These are phyloP conservation scores for Natator depressus DNA, from an alignment of 2,113 vertebrate species.

Conservation along the genomic window DNA sequence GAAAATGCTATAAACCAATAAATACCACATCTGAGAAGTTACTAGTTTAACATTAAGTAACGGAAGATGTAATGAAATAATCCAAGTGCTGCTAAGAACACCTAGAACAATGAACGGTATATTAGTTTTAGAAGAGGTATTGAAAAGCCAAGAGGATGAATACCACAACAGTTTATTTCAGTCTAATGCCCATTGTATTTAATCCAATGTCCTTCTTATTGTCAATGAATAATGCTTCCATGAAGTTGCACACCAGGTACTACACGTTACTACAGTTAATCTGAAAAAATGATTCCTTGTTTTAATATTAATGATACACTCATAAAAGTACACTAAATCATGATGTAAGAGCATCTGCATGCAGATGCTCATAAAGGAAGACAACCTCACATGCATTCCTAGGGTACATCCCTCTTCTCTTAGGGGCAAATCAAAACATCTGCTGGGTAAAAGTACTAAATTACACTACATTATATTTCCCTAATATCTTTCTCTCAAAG, in stretches of 20 bases:
- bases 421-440: not conserved
- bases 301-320: not conserved
- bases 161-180: not conserved
- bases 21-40: not conserved
- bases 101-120: not conserved
- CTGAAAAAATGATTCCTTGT: not conserved
- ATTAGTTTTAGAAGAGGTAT: not conserved
- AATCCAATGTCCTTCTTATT: not conserved
- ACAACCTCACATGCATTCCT: not conserved
- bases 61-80: fast-evolving
- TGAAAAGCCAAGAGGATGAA: not conserved
- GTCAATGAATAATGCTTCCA: not conserved
- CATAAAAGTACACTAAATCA: not conserved
- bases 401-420: not conserved
- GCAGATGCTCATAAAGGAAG: not conserved
- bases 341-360: not conserved
- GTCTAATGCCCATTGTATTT: not conserved
- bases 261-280: not conserved
- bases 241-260: not conserved
- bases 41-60: not conserved
- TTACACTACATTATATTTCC: fast-evolving
- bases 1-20: not conserved
- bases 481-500: not conserved
- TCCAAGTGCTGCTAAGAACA: not conserved
- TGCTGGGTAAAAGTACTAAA: fast-evolving